These are phyloP conservation scores for Psittacus erithacus DNA, from an alignment of 2,113 vertebrate species.

Conservation along the genomic window DNA sequence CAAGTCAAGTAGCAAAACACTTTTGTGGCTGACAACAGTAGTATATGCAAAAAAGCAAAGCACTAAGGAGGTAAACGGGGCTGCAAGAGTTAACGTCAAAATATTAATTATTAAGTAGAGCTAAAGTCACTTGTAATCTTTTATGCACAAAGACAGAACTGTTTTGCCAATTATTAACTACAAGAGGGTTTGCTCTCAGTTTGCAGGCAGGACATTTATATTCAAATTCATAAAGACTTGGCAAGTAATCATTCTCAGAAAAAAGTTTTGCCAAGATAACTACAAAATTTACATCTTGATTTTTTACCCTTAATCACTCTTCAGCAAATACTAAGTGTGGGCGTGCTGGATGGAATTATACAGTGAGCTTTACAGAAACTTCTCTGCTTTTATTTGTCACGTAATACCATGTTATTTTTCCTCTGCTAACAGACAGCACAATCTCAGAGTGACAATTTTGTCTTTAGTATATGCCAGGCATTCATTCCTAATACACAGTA, in stretches of 20 bases:
- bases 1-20: neutral
- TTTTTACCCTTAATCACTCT: constrained; percentile 54
- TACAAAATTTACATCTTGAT: constrained; percentile 50
- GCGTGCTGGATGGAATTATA: constrained; percentile 52
- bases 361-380: constrained; percentile 36
- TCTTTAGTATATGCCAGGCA: constrained; percentile 31
- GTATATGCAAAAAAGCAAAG: neutral
- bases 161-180: constrained; percentile 44
- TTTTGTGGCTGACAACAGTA: neutral
- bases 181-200: constrained; percentile 9
- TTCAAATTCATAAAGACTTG: constrained; percentile 50
- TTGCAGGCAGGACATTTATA: constrained; percentile 44
- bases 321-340: constrained; percentile 57
- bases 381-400: constrained; percentile 53
- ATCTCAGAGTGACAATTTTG: constrained; percentile 34
- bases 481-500: constrained; percentile 46
- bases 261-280: constrained; percentile 49
- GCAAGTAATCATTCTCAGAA: constrained; percentile 29
- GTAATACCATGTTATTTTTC: constrained; percentile 48
- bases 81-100: neutral
- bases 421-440: constrained; percentile 50
- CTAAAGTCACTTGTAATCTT: neutral
- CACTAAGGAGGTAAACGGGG: neutral
- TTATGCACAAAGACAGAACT: neutral
- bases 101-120: neutral